Conservation (phyloP, 2,113 vertebrate species). For the Oreocharis arfaki region DNA sequence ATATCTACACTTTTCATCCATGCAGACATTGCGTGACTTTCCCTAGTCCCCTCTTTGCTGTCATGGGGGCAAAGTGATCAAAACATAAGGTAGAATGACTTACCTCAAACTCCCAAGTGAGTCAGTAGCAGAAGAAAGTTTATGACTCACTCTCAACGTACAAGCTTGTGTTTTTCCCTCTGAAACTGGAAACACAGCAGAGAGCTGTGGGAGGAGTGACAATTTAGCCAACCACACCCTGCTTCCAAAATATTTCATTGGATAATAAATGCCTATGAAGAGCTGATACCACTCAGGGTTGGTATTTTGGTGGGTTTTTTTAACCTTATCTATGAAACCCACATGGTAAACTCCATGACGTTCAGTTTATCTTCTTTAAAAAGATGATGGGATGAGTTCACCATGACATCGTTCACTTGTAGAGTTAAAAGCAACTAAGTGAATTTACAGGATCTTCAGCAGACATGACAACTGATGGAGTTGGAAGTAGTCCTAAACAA, state of each 20-base stretch:
- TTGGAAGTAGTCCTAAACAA: background rate
- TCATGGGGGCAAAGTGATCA: background rate
- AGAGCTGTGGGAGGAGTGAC: constrained; percentile 13
- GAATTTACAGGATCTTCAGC: background rate
- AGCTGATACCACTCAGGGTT: background rate
- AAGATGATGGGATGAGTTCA: background rate
- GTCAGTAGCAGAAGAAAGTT: constrained; percentile 25
- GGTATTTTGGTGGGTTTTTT: background rate
- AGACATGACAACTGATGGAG: background rate
- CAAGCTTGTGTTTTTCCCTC: constrained; percentile 40
- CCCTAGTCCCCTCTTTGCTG: background rate
- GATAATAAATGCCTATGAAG: background rate
- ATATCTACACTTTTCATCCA: background rate
- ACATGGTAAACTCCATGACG: background rate
- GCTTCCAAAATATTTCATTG: constrained; percentile 8
- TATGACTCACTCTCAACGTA: constrained; percentile 23
- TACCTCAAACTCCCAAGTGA: constrained; percentile 48
- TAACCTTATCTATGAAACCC: constrained; percentile 42
- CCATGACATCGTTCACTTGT: background rate
- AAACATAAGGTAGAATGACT: constrained; percentile 34
- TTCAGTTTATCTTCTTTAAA: constrained; percentile 19
- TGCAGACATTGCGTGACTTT: constrained; percentile 15
- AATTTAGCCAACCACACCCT: constrained; percentile 31
- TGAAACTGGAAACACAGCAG: constrained; percentile 14
- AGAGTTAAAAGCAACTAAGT: background rate